phyloP scores from a whole-genome alignment of 2,888 invertebrate species.

The Pyralis farinalis region DNA sequence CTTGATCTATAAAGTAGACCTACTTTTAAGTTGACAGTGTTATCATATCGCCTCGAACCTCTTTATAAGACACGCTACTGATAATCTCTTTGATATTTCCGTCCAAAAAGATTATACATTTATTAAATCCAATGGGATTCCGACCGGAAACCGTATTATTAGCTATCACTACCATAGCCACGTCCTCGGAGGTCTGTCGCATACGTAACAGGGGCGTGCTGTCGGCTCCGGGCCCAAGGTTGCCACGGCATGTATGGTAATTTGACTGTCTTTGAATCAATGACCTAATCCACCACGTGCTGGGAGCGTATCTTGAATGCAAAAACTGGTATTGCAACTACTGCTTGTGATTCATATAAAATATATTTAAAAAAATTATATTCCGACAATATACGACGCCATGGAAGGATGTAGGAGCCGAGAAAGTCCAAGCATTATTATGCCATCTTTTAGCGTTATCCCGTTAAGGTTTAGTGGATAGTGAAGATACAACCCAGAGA shows the following conservation, averaged over 20 bases:
- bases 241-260: background rate
- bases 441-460: too few species aligned
- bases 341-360: too few species aligned
- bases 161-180: background rate
- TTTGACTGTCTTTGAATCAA: slow-evolving; percentile 4
- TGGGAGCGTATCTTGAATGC: background rate
- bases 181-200: background rate
- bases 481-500: too few species aligned
- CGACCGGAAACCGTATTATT: slow-evolving; percentile 8
- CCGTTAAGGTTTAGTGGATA: too few species aligned
- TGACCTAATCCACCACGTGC: background rate
- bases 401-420: too few species aligned
- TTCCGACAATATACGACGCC: too few species aligned
- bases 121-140: background rate
- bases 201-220: slow-evolving; percentile 3
- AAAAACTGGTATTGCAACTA: background rate
- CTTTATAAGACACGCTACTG: background rate
- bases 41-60: too few species aligned
- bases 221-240: slow-evolving; percentile 6
- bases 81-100: background rate
- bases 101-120: background rate
- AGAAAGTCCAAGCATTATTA: too few species aligned
- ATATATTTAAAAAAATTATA: too few species aligned
- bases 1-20: too few species aligned
- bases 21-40: too few species aligned